These are phyloP conservation scores for Watsonalla cultraria DNA, from an alignment of 2,888 invertebrate species.

Conservation along the genomic window DNA sequence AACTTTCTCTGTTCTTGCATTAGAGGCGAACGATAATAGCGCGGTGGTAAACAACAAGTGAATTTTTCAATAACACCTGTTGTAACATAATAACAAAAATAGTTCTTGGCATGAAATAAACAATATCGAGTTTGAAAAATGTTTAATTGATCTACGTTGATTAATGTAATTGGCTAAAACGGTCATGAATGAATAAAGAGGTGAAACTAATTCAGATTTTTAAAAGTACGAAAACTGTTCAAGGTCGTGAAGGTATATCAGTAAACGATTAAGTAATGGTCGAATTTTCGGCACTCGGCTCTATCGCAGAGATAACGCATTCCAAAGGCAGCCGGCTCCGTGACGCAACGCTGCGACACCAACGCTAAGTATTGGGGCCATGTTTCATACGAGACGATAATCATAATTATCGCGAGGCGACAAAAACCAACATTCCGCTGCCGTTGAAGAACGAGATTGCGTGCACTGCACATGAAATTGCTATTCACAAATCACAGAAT, in stretches of 20 bases:
- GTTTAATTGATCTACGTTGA: no score
- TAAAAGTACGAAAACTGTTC: constrained; percentile 4
- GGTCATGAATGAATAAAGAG: no score
- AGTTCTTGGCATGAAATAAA: no score
- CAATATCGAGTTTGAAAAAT: no score
- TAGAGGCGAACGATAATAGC: no score
- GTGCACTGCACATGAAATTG: constrained; percentile 31
- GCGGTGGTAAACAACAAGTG: no score
- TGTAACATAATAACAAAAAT: no score
- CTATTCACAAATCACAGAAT: not conserved
- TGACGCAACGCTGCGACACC: constrained; percentile 35
- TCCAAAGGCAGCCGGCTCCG: constrained; percentile 22
- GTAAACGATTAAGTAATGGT: constrained; percentile 33
- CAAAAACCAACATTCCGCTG: constrained; percentile 59
- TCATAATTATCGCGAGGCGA: constrained; percentile 36
- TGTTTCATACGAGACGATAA: constrained; percentile 34
- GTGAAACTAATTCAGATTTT: no score
- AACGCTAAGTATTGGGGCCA: constrained; percentile 29
- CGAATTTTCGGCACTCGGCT: constrained; percentile 13
- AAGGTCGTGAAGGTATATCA: constrained; percentile 24
- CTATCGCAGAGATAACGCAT: constrained; percentile 23
- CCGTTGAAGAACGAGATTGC: constrained; percentile 45
- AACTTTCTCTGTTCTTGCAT: no score
- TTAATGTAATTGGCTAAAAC: no score
- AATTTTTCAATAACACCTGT: no score